Evolutionary conservation across 2,888 invertebrate genomes (phyloP), one percentile per base, ranked within the genome.

Genomic region (Drosophila niveifrons): DNA sequence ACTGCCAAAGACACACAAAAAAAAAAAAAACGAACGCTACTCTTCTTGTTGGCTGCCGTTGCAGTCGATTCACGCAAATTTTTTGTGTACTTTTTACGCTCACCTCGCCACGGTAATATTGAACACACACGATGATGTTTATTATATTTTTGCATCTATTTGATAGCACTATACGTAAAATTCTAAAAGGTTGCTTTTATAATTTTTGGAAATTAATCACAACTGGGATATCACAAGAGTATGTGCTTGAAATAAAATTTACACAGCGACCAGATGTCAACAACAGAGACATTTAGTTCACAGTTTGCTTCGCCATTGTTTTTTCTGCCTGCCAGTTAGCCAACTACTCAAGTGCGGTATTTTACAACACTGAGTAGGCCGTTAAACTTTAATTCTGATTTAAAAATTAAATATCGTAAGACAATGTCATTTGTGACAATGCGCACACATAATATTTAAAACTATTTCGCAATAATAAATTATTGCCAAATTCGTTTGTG

Each of bases 261-360:
- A 82, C 70, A 84, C 71, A 84, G 82, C 89, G 88, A 89, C 82
- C 82, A 83, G 83, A 88, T 83, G 90, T 89, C 90, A 79, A 85
- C 80, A 88, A 80, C 78, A 69, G 68, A 87, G 68, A 87, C 58
- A 71, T 87, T 83, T 71, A 70, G 72, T 86, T 76, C 69, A 80
- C 67, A 75, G 80, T 47, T 80, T 80, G 72, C 80, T 81, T 85
- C 80, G 88, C 86, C 88, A 88, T 85, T 88, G 82, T 88, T 85
- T 80, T 80, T 59, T 53, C 56, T 62, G 86, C 66, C 36, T 36
- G 36, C n/a, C 36, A 36, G 4, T n/a, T n/a, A 36, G n/a, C 36
- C 36, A n/a, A n/a, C 36, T 85, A 73, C 78, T 64, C 80, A 80
- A 62, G 23, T 23, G 23, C 23, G 6, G 58, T 48, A 70, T 68